phyloP scores from a whole-genome alignment of 2,888 invertebrate genomes.

The Anoplius nigerrimus region DNA sequence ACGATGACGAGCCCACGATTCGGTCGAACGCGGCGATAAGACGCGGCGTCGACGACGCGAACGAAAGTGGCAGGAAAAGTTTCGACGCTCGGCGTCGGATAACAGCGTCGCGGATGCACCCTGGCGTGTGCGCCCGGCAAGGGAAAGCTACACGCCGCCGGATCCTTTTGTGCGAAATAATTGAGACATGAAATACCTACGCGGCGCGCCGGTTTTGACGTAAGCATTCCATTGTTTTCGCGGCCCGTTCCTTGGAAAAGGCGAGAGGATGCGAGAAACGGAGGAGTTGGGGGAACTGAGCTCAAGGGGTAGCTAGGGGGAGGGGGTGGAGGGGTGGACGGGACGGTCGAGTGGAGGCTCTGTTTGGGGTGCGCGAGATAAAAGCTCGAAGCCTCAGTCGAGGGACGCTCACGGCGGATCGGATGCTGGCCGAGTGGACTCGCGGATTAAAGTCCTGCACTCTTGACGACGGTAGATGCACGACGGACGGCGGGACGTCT shows the following conservation, averaged over 20 bases:
- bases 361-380: conserved; percentile 46
- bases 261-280: conserved; percentile 49
- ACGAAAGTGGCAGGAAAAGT: conserved; percentile 28
- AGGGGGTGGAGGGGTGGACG: background rate
- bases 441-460: conserved; percentile 59
- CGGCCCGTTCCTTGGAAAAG: conserved; percentile 61
- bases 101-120: conserved; percentile 19
- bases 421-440: conserved; percentile 25
- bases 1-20: no score
- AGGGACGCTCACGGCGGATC: conserved; percentile 26
- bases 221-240: conserved; percentile 71
- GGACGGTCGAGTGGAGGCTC: conserved; percentile 17
- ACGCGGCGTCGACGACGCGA: background rate
- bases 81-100: conserved; percentile 33
- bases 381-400: conserved; percentile 50
- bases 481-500: background rate
- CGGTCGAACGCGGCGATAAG: background rate
- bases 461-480: conserved; percentile 40
- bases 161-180: conserved; percentile 71
- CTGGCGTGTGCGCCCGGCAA: conserved; percentile 7
- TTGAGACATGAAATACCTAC: conserved; percentile 72
- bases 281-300: conserved; percentile 29
- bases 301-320: conserved; percentile 11
- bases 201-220: conserved; percentile 65
- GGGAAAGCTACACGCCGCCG: conserved; percentile 24